Percentiles rank a stretch among this genome's conserved stretches.
These are phyloP conservation scores for Sarcophaga carnaria DNA, from an alignment of 2,888 invertebrate species.

Conservation along the genomic window DNA sequence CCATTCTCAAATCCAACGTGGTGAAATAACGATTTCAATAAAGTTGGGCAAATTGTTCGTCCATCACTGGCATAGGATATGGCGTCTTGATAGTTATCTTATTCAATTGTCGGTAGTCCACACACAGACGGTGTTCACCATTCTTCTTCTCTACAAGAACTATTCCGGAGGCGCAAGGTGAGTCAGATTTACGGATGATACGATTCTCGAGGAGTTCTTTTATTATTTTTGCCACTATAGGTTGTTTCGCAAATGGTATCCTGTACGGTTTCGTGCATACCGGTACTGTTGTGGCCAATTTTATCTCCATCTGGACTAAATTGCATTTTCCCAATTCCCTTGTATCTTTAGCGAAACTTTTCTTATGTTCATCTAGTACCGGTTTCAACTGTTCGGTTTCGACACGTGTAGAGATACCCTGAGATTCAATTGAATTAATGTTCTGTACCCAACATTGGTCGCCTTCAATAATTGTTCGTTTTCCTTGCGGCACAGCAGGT, in stretches of 20 bases:
- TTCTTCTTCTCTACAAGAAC: conserved; percentile 67
- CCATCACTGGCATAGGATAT: conserved; percentile 60
- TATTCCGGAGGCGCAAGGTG: conserved; percentile 51
- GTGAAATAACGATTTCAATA: conserved; percentile 56
- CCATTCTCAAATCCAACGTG: conserved; percentile 56
- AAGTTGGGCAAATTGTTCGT: conserved; percentile 61
- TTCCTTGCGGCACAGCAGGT: conserved; percentile 27
- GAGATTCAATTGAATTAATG: conserved; percentile 8
- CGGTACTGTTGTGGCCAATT: conserved; percentile 12
- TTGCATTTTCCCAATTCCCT: conserved; percentile 14
- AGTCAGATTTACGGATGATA: conserved; percentile 51
- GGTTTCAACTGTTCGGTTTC: conserved; percentile 9
- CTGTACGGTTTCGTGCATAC: conserved; percentile 57
- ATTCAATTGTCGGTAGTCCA: conserved; percentile 55
- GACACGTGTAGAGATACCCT: neutral
- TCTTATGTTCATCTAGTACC: neutral
- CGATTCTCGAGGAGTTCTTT: conserved; percentile 41
- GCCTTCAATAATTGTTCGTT: conserved; percentile 51
- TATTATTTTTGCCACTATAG: conserved; percentile 33
- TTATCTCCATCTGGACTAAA: conserved; percentile 45
- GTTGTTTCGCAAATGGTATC: conserved; percentile 53
- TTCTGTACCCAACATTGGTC: conserved; percentile 47
- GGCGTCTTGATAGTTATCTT: conserved; percentile 37
- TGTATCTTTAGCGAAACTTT: conserved; percentile 18
- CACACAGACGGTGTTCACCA: conserved; percentile 48